phyloP scores from a whole-genome alignment of 1,140 invertebrate species.

The Diprion similis region DNA sequence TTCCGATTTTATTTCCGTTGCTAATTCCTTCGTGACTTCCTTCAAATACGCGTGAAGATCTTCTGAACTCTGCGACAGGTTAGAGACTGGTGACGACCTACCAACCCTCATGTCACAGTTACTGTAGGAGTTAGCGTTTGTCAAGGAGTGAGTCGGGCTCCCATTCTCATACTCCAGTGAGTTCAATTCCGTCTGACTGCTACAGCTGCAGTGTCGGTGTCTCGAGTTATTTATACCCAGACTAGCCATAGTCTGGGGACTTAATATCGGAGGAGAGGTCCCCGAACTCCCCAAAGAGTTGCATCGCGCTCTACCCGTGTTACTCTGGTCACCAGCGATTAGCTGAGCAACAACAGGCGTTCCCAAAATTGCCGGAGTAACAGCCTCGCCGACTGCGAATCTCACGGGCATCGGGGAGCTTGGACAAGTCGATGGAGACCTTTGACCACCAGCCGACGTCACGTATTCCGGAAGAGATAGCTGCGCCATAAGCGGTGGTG shows the following conservation, averaged over 20 bases:
- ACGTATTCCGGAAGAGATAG: constrained; percentile 17
- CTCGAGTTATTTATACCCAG: constrained; percentile 59
- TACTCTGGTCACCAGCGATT: constrained; percentile 31
- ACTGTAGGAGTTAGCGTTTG: constrained; percentile 45
- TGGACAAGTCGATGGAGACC: constrained; percentile 52
- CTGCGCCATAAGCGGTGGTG: constrained; percentile 14
- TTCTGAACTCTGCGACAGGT: constrained; percentile 65
- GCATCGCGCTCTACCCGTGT: constrained; percentile 47
- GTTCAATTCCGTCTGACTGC: constrained; percentile 74
- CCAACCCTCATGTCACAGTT: constrained; percentile 66
- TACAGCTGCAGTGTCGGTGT: constrained; percentile 70
- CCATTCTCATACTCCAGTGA: constrained; percentile 45
- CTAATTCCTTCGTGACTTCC: constrained; percentile 78
- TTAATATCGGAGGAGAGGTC: constrained; percentile 64
- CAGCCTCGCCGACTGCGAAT: constrained; percentile 72
- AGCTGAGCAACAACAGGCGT: constrained; percentile 34
- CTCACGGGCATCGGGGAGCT: constrained; percentile 62
- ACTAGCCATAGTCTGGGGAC: constrained; percentile 68
- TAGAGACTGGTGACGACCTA: constrained; percentile 66
- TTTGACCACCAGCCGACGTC: constrained; percentile 27
- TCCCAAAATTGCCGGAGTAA: constrained; percentile 57
- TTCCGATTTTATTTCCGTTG: constrained; percentile 82
- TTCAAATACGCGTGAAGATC: constrained; percentile 76
- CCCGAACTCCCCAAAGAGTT: constrained; percentile 55
- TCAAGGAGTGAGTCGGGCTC: constrained; percentile 43